Evolutionary conservation across 1,140 invertebrate species (phyloP), one percentile per base, ranked within the genome.

Genomic region (Zaprionus tsacasi): DNA sequence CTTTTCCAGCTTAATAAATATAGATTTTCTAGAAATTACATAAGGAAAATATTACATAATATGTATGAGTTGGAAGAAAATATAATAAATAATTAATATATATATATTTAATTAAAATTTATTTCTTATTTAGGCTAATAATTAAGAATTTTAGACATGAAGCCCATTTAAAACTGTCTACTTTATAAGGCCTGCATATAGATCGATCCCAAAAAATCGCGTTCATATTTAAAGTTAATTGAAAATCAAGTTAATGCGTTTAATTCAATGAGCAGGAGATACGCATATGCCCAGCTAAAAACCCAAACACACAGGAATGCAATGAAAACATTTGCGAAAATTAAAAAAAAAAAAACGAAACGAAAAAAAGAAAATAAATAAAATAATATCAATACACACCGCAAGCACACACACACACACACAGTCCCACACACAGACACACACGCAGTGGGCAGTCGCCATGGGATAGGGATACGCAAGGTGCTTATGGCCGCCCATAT

Each of bases 171-270:
- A n/a, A n/a, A n/a, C 21, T 21, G 21, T 2, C 21, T 21, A 2
- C 58, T 70, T 64, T 43, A n/a, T 17, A 52, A 15, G 1, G 36
- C 13, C 4, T n/a, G 25, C 64, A 70, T 64, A 45, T 65, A 70
- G 38, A 50, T 66, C 17, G 50, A 66, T 74, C 71, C 76, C 77
- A 73, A 73, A 88, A 87, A 88, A 81, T 88, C 54, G 56, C 74
- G 43, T 70, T 55, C 56, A 73, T 75, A 82, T 82, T 89, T 79
- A 83, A 89, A 80, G 85, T 88, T 88, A 88, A 88, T 88, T 88
- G 83, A 88, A 88, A 88, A 88, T 88, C 85, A 88, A 88, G 83
- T 88, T 89, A 88, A 88, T 89, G 81, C 83, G 74, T 88, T 89
- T 88, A 88, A 89, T 88, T 88, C 70, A 89, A 89, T 89, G 71